Base-by-base conservation (phyloP, 2,113 vertebrate genomes). In the Ornithorhynchus anatinus region DNA sequence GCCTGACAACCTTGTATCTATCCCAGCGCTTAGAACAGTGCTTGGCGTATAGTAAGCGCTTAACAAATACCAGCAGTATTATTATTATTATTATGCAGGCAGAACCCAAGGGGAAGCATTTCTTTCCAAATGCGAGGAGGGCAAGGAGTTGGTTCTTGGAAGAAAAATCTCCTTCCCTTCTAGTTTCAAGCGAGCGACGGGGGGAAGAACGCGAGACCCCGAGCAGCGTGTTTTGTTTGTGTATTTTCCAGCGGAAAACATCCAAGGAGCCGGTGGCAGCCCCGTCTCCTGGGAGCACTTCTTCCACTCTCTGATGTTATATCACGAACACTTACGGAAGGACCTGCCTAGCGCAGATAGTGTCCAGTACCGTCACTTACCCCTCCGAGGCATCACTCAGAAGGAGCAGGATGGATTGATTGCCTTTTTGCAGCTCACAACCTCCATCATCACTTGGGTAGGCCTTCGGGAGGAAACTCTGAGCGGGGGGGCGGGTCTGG, bases 261-360 rank as follows among this genome's bases (percentile, higher is more conserved):
- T 98, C 58, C 97, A 98, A 88, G 94, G 91, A 62, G 91, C 94
- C 14, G 95, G 96, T 9, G 96, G 97, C 67, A 96, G 95, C 73
- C 95, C 96, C 5, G 96, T 99, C 62, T 98, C 96, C 16, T 99
- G 98, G 98, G 98, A 99, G 50, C 98, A 98, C 88, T 98, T 99
- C 72, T 99, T 99, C 81, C 96, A 98, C 75, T 99, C 97, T 2
- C 92, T 99, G 31, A 96, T 99, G 95, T 92, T 99, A 8, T 99
- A 99, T 85, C 96, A 99, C 1, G 97, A 98, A 50, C 97, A 98
- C 82, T 93, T 99, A 79, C 93, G 98, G 40, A 92, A 95, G 50
- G 97, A 99, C 69, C 85, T 98, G 40, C 97, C 98, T 2, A 99
- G 95, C 59, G 91, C 94, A 3, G 96, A 99, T 37, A 92, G 95